A percentile compares a stretch with the other conserved stretches of the same genome.
Evolutionary conservation across 2,888 invertebrate genomes (phyloP).

Genomic region (Microchrysa polita): DNA sequence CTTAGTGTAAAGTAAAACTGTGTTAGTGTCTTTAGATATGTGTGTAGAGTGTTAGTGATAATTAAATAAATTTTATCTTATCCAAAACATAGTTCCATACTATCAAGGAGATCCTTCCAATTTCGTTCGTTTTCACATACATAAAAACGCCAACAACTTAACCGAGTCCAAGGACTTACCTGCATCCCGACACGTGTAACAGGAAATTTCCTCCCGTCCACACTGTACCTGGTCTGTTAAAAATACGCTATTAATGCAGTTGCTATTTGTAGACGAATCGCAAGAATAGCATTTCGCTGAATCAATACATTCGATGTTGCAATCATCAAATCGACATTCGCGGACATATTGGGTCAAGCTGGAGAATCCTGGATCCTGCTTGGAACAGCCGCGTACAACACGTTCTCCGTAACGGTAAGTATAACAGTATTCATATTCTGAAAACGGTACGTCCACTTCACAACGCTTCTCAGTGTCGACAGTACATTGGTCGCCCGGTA

Average conservation of each 20-base stretch:
- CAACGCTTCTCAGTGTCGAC: neutral
- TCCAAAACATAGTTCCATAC: too few relatives aligned
- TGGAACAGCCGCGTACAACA: conserved; percentile 35
- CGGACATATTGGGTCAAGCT: conserved; percentile 11
- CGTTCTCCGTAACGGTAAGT: conserved; percentile 25
- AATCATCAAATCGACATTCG: conserved; percentile 32
- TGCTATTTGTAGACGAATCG: conserved; percentile 47
- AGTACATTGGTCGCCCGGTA: neutral
- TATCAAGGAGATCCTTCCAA: too few relatives aligned
- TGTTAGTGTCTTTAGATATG: too few relatives aligned
- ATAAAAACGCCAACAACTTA: neutral
- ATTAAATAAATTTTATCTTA: too few relatives aligned
- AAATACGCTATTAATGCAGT: conserved; percentile 53
- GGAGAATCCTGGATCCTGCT: neutral
- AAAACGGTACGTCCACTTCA: conserved; percentile 10
- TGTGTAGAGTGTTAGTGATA: too few relatives aligned
- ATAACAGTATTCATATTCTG: conserved; percentile 32
- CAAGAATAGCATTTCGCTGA: conserved; percentile 23
- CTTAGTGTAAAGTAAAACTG: too few relatives aligned
- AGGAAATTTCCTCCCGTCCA: neutral
- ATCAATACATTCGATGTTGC: conserved; percentile 34
- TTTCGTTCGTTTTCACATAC: too few relatives aligned
- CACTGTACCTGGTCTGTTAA: neutral
- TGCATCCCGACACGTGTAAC: conserved; percentile 26
- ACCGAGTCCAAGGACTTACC: conserved; percentile 1